These are phyloP conservation scores for Aradophagus sp. DNA, from an alignment of 1,140 invertebrate species.

Conservation along the genomic window DNA sequence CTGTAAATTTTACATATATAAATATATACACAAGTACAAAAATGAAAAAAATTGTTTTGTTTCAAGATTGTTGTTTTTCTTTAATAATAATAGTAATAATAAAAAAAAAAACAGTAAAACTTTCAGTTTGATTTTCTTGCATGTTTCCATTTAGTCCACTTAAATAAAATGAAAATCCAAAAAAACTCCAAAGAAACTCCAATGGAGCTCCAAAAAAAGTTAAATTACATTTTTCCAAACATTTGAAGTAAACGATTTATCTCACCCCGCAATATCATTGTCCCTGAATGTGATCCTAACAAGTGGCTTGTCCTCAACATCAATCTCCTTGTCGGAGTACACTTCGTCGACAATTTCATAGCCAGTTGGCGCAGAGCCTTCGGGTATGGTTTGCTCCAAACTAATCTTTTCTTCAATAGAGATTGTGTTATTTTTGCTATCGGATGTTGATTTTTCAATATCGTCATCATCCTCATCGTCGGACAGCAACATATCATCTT, in stretches of 20 bases:
- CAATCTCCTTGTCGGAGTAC: conserved; percentile 8
- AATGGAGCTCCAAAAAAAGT: neutral
- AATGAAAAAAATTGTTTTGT: too few species aligned
- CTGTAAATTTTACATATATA: too few species aligned
- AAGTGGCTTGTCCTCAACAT: conserved; percentile 8
- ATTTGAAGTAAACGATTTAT: conserved; percentile 10
- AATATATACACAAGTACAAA: too few species aligned
- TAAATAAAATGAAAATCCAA: neutral
- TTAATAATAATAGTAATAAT: too few species aligned
- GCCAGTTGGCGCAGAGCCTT: conserved; percentile 57
- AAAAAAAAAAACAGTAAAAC: too few species aligned
- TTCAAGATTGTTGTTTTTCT: too few species aligned
- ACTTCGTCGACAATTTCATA: conserved; percentile 61
- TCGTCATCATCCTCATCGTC: neutral
- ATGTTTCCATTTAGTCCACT: too few species aligned
- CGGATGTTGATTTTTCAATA: neutral
- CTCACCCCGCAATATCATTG: conserved; percentile 59
- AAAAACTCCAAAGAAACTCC: neutral
- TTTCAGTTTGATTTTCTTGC: too few species aligned
- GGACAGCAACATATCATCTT: too few species aligned
- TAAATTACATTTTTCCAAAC: neutral
- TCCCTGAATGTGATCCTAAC: conserved; percentile 67
- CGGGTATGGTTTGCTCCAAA: conserved; percentile 57
- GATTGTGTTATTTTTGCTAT: neutral
- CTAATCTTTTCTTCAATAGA: too few species aligned